Conservation (phyloP, 1,140 invertebrate genomes). For the Hylyphantes graminicola region DNA sequence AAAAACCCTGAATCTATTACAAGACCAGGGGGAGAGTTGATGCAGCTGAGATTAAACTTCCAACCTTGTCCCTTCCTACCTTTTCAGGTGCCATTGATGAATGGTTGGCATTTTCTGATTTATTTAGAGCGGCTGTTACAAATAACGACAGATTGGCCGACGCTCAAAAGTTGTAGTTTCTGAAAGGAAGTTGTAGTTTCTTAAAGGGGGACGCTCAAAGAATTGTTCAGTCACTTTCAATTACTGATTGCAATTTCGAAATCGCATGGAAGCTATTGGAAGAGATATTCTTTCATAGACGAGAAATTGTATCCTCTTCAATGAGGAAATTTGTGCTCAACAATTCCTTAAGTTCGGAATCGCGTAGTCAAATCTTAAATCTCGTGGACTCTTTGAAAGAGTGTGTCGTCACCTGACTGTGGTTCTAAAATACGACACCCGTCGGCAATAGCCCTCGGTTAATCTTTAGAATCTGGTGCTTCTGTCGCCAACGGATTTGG, state of each 20-base stretch:
- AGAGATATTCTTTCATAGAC: background rate
- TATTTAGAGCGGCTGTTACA: background rate
- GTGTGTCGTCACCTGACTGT: too few species aligned
- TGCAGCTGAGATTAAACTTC: background rate
- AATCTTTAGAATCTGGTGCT: too few species aligned
- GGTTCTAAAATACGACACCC: too few species aligned
- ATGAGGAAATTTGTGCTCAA: background rate
- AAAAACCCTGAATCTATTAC: background rate
- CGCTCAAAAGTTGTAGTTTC: background rate
- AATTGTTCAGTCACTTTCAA: background rate
- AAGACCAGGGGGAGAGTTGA: background rate
- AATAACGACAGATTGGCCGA: background rate
- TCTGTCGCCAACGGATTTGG: too few species aligned
- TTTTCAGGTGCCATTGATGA: background rate
- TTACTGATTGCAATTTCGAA: background rate
- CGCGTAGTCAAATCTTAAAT: background rate
- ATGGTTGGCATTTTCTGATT: constrained; percentile 3
- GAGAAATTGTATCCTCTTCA: background rate
- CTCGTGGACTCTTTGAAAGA: background rate
- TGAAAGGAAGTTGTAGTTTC: background rate
- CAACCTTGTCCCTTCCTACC: background rate
- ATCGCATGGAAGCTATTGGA: background rate
- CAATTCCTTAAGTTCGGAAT: background rate
- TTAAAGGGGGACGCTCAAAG: background rate
- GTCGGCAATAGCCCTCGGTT: too few species aligned